Percentiles rank a stretch among this genome's conserved stretches.
phyloP scores from a whole-genome alignment of 2,113 vertebrate genomes.

The Sminthopsis crassicaudata region DNA sequence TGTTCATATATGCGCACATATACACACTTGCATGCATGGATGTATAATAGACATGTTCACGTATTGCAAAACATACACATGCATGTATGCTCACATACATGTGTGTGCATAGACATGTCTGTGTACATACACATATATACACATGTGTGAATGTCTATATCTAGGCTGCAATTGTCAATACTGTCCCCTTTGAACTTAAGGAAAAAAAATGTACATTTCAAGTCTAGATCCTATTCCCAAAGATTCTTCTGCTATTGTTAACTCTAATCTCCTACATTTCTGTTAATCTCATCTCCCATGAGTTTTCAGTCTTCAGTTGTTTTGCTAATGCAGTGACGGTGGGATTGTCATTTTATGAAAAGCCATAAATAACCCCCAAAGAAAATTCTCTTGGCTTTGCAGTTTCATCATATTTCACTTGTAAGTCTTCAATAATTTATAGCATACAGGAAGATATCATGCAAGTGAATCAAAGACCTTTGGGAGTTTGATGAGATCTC shows the following conservation, averaged over 20 bases:
- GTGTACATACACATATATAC: too few relatives aligned
- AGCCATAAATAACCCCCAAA: conserved; percentile 40
- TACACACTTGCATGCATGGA: too few relatives aligned
- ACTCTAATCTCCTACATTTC: neutral
- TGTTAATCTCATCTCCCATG: neutral
- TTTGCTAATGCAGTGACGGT: conserved; percentile 25
- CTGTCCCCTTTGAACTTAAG: conserved; percentile 21
- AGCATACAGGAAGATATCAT: neutral
- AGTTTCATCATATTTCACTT: conserved; percentile 19
- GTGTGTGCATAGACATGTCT: too few relatives aligned
- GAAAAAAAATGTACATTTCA: neutral
- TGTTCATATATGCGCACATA: too few relatives aligned
- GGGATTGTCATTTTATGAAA: conserved; percentile 36
- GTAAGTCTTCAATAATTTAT: neutral
- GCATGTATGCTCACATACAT: too few relatives aligned
- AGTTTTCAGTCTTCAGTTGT: neutral
- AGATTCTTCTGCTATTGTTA: neutral
- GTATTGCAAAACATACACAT: too few relatives aligned
- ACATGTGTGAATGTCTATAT: too few relatives aligned
- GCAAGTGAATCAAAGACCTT: neutral
- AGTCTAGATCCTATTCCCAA: conserved; percentile 2
- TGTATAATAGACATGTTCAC: too few relatives aligned
- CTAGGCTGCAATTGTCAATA: conserved; percentile 25
- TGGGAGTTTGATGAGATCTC: neutral
- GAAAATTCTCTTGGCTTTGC: conserved; percentile 24